Percentiles rank a stretch among this genome's conserved stretches.
Evolutionary conservation across 2,113 vertebrate species (phyloP).

Genomic region (Cynopterus brachyotis): DNA sequence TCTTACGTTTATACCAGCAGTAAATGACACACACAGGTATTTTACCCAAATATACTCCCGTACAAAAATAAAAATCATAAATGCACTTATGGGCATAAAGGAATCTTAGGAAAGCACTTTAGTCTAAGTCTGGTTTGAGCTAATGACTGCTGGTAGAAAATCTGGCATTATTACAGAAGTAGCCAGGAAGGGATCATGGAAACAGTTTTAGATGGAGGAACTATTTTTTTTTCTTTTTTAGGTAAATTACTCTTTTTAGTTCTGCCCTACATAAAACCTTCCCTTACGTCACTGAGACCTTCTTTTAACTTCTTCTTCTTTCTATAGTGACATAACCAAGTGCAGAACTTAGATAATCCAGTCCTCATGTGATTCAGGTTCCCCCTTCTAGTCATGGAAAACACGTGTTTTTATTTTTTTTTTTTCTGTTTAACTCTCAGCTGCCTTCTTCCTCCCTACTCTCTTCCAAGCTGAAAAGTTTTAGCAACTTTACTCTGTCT

Average conservation of each 20-base stretch:
- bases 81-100: neutral
- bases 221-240: neutral
- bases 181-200: neutral
- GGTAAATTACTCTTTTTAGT: neutral
- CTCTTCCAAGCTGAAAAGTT: neutral
- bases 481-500: neutral
- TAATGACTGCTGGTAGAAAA: neutral
- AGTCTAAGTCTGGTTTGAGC: neutral
- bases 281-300: slow-evolving; percentile 12
- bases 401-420: neutral
- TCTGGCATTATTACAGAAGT: neutral
- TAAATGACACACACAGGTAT: neutral
- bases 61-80: neutral
- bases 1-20: neutral
- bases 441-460: neutral
- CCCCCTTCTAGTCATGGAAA: slow-evolving; percentile 55
- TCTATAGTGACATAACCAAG: neutral
- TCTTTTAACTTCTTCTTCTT: slow-evolving; percentile 61
- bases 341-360: neutral
- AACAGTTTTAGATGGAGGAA: neutral
- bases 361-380: slow-evolving; percentile 44
- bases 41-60: neutral
- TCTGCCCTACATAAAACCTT: neutral
- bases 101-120: neutral
- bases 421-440: neutral